Conservation (phyloP, 2,113 vertebrate species). For the Cavia aperea region DNA sequence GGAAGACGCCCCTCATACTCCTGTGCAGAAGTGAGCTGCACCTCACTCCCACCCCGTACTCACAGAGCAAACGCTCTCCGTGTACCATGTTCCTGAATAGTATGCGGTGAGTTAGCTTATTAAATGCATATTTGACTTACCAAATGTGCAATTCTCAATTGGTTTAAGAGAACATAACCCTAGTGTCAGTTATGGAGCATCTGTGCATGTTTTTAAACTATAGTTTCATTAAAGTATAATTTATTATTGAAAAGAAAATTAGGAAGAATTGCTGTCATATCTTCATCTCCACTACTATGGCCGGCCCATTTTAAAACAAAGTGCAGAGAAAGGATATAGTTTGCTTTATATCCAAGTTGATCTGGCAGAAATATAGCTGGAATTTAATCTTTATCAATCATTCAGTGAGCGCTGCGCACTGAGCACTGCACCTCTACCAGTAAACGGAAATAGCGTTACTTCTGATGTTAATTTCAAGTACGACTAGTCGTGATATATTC, state of each 20-base stretch:
- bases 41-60: neutral
- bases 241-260: slow-evolving; percentile 1
- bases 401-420: neutral
- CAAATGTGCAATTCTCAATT: neutral
- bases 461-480: neutral
- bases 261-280: neutral
- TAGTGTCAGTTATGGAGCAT: neutral
- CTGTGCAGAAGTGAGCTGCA: neutral
- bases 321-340: neutral
- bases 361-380: neutral
- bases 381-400: neutral
- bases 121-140: neutral
- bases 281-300: neutral
- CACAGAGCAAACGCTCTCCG: too few relatives aligned
- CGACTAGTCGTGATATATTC: neutral
- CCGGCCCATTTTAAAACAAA: neutral
- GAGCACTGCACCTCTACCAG: neutral
- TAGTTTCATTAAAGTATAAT: neutral
- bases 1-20: neutral
- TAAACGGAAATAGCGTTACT: neutral
- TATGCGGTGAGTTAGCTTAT: neutral
- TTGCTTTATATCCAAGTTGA: neutral
- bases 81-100: neutral
- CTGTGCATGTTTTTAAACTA: neutral
- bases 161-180: neutral